A percentile compares a stretch with the other conserved stretches of the same genome.
These are phyloP conservation scores for Tetragonisca angustula DNA, from an alignment of 2,888 invertebrate species.

Conservation along the genomic window DNA sequence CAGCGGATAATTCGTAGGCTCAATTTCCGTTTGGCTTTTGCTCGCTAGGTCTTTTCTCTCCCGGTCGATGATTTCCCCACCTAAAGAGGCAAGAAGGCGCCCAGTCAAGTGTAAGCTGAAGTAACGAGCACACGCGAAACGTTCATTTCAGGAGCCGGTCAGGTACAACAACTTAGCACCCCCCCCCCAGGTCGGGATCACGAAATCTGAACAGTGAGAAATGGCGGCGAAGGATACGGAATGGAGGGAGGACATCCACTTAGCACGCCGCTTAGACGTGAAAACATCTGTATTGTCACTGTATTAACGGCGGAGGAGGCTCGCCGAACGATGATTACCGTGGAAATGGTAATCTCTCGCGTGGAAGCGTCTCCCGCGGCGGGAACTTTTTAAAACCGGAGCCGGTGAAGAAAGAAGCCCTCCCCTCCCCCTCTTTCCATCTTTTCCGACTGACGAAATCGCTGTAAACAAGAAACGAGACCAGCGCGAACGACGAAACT, in stretches of 20 bases:
- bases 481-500: not conserved
- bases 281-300: constrained; percentile 81
- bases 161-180: constrained; percentile 59
- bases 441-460: not conserved
- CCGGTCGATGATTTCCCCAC: constrained; percentile 78
- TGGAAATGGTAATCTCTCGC: constrained; percentile 71
- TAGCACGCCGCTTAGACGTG: constrained; percentile 81
- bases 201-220: constrained; percentile 17
- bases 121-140: constrained; percentile 61
- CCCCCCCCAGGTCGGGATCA: constrained; percentile 47
- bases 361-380: constrained; percentile 52
- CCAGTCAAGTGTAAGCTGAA: constrained; percentile 72
- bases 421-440: not conserved
- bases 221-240: not conserved
- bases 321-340: constrained; percentile 71
- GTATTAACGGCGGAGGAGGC: constrained; percentile 74
- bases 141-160: constrained; percentile 35
- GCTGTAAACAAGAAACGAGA: not conserved
- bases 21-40: constrained; percentile 85
- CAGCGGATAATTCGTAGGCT: constrained; percentile 76
- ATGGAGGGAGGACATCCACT: constrained; percentile 74
- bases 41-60: constrained; percentile 80
- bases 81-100: constrained; percentile 70
- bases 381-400: constrained; percentile 58
- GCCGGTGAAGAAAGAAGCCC: not conserved